Base-by-base conservation (phyloP, 2,888 invertebrate genomes). In the Lithophane leautieri region DNA sequence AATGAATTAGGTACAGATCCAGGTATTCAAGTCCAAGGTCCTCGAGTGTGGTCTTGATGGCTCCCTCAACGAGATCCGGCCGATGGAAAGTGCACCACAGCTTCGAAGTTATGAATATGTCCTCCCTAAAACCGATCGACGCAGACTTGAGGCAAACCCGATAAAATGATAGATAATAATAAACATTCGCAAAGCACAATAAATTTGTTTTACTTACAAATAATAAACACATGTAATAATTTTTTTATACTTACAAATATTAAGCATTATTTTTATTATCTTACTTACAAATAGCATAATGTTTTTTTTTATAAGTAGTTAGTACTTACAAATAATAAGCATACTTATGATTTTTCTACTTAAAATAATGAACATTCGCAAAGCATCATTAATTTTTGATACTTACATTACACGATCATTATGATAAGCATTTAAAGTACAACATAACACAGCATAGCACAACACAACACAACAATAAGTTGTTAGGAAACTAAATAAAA, bases 1-100 rank as follows among this genome's bases (percentile, higher is more conserved):
- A 99, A 93, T 99, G 99, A 50, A 99, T 98, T 12, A 99, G 97
- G 91, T 99, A 99, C 42, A 99, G 96, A 93, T 99, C 99, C 66
- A 99, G 89, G 91, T 99, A 99, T 0, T 98, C 97, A 8, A 99
- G 91, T 0, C 97, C 97, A 8, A 99, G 97, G 92, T 98, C 97
- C 22, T 96, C 91, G 14, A 99, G 94, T 0, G 98, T 97, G 47
- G 97, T 97, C 90, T 97, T 97, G 54, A 98, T 90, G 0, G 98
- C 98, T 0, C 97, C 95, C 82, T 97, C 97, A 9, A 99, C 99
- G 73, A 98, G 94, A 79, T 98, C 98, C 0, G 97, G 97, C 54
- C 97, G 97, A 91, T 99, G 99, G 92, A 97, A 98, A 0, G 98
- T 98, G 93, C 98, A 98, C 99, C 99, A 99, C 6, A 98, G 93